Base-by-base conservation (phyloP, 2,888 invertebrate species). In the Alloplasta piceator region DNA sequence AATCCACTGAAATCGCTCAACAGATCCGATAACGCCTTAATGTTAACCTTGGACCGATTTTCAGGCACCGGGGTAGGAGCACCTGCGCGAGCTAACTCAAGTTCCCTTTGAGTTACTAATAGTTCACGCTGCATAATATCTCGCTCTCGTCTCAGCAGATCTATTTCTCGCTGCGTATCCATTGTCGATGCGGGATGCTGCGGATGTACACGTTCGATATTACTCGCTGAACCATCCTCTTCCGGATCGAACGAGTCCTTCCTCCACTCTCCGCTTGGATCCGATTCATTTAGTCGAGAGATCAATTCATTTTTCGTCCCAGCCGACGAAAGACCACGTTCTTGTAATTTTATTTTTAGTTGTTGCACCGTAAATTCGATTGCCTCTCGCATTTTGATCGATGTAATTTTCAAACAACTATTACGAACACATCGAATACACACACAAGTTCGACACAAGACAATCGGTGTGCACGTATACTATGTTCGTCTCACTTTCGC, bases 101-200 rank as follows among this genome's bases (percentile, higher is more conserved):
- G 43, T 55, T 68, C 68, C 2, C 50, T 48, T 6, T 26, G 68
- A 10, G 16, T 43, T 16, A 52, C 26, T 6, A 26, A 6, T 12
- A 68, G 12, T 41, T 71, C 71, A 36, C 71, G 43, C 4, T n/a
- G 46, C 43, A 71, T 36, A 6, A 71, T 4, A 7, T 71, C 58
- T 36, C 36, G 38, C 36, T 71, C 71, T 0, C 60, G 43, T 14
- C 58, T 58, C 36, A 71, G 46, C n/a, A 71, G 36, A 5, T 71
- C 58, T 0, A 71, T n/a, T n/a, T 71, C 60, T 36, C 60, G 71
- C 36, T 41, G 71, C 52, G 12, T 52, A 52, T 43, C 10, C 6
- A 7, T 14, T 4, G 52, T 6, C 12, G 6, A 4, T 6, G 52
- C 4, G 5, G 14, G 10, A 10, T 4, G 6, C 6, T 43, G 6